These are phyloP conservation scores for Pitta sordida DNA, from an alignment of 2,113 vertebrate species.

Conservation along the genomic window DNA sequence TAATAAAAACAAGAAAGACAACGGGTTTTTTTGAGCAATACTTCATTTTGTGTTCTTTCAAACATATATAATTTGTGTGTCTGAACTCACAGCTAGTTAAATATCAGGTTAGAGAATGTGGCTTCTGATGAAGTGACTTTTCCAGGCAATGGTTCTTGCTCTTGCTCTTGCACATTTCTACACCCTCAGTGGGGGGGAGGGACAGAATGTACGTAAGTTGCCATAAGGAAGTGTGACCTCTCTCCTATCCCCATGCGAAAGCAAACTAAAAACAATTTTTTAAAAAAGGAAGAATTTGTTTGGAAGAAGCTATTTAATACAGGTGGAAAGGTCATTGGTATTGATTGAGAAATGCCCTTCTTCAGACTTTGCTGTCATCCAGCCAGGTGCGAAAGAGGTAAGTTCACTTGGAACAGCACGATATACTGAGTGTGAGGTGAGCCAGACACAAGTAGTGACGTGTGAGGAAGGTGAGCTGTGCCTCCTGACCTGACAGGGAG, in stretches of 20 bases:
- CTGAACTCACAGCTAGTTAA: neutral
- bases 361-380: neutral
- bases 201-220: neutral
- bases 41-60: neutral
- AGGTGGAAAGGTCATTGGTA: neutral
- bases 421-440: neutral
- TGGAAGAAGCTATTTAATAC: neutral
- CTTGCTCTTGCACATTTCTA: neutral
- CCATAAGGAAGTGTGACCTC: neutral
- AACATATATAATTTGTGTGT: neutral
- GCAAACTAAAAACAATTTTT: neutral
- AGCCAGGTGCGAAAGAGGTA: neutral
- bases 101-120: accelerated
- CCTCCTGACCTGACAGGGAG: neutral
- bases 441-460: neutral
- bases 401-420: neutral
- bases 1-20: neutral
- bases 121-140: neutral
- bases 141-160: neutral
- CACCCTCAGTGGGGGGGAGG: neutral
- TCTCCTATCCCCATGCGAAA: neutral
- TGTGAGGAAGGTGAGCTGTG: neutral
- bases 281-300: neutral
- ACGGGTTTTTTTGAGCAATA: accelerated
- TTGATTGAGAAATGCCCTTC: neutral